Evolutionary conservation across 2,113 vertebrate species (phyloP), one percentile per base, ranked within the genome.

Genomic region (Axis porcinus): DNA sequence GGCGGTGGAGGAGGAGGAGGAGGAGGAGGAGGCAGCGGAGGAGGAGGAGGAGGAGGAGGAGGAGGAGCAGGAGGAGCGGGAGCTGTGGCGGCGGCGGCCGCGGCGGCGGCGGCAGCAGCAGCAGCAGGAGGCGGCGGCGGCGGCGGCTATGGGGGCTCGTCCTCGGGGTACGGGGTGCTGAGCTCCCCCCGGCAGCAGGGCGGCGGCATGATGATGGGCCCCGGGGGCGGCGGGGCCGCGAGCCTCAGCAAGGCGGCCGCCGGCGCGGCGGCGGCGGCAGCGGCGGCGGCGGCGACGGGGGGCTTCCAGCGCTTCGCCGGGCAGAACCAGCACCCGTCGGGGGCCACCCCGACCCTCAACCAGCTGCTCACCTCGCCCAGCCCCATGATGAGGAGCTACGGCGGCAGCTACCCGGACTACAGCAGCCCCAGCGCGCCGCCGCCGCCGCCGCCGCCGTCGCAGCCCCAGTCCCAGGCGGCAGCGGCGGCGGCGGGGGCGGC

Each of bases 331-430:
- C 99, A 99, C 98, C 99, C 99, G 97, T 99, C 99, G 45, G 99
- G 99, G 97, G 99, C 99, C 97, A 99, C 99, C 33, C 99, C 99
- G 98, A 99, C 99, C 96, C 98, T 99, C 94, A 99, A 99, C 99
- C 99, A 99, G 98, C 99, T 99, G 98, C 99, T 99, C 94, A 99
- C 99, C 33, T 99, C 99, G 97, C 99, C 99, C 67, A 99, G 99
- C 98, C 99, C 99, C 64, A 99, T 99, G 99, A 99, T 99, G 99
- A 98, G 99, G 98, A 99, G 99, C 97, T 99, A 99, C 62, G 99
- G 99, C 91, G 99, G 99, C 92, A 98, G 99, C 96, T 99, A 99
- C 98, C 99, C 99, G 98, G 99, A 99, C 98, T 99, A 99, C 98
- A 98, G 98, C 97, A 98, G 98, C 98, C 98, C 99, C 91, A 84